Evolutionary conservation across 2,888 invertebrate species (phyloP), one percentile per base, ranked within the genome.

Genomic region (Erebia epiphron): DNA sequence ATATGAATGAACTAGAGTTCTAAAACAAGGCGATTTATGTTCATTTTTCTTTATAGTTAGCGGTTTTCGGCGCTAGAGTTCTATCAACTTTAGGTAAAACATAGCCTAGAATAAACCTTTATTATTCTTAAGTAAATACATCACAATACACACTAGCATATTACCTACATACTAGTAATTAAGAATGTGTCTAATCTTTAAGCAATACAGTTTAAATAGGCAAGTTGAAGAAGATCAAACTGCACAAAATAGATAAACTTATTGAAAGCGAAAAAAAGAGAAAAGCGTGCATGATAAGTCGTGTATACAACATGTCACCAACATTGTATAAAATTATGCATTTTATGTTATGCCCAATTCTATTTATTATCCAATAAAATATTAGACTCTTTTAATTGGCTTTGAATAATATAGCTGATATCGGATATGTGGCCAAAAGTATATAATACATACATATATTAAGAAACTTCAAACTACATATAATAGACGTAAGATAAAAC

Each of bases 231-330:
- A 11, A 21, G 21, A 21, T 2, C 21, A 18, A 18, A 21, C 8
- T 58, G 9, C 58, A 58, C 14, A 58, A 26, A 58, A 58, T 3
- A 35, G n/a, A 14, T 16, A 54, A 54, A 52, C 16, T 52, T n/a
- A 35, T n/a, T 10, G 9, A 56, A 60, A 43, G 41, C 16, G 16
- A 16, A 14, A 21, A 21, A 56, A 13, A 46, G 46, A 14, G 13
- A 62, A 49, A 62, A 62, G 62, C 49, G 62, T 62, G 62, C 62
- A 62, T 49, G 21, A 18, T 43, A 18, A 13, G 18, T 46, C 18
- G 21, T 2, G 9, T 14, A 57, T 4, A 21, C 5, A 21, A 13
- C 21, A 14, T 62, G 60, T 49, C 9, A 49, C 62, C 62, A 61
- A 26, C 49, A 62, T 49, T 21, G 21, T 62, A 14, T 49, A 62